These are phyloP conservation scores for Tolypeutes matacus DNA, from an alignment of 2,797 vertebrate genomes.

Conservation along the genomic window DNA sequence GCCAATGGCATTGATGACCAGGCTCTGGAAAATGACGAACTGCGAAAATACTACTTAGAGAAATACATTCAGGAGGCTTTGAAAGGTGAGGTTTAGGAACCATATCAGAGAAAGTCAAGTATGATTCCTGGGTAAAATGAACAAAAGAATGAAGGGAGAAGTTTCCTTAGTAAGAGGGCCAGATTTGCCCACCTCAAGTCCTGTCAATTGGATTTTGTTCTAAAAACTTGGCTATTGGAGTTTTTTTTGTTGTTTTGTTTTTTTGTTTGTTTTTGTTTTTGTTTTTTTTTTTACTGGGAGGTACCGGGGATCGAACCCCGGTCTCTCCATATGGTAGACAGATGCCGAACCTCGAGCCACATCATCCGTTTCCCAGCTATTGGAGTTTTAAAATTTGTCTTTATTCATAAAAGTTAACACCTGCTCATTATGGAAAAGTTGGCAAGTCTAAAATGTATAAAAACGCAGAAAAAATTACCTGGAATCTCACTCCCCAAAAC, in stretches of 20 bases:
- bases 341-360: too few relatives aligned
- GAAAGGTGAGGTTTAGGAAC: constrained; percentile 91
- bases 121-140: neutral
- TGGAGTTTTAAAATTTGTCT: neutral
- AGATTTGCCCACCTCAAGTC: too few relatives aligned
- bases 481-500: neutral
- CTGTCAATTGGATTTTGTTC: neutral
- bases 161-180: neutral
- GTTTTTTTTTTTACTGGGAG: too few relatives aligned
- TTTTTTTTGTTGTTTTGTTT: too few relatives aligned
- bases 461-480: neutral
- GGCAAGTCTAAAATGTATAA: neutral
- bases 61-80: constrained; percentile 94
- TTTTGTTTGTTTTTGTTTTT: too few relatives aligned
- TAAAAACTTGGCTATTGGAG: neutral
- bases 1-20: constrained; percentile 95
- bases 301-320: too few relatives aligned
- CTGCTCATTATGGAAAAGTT: neutral
- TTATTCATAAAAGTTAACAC: neutral
- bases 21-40: constrained; percentile 90
- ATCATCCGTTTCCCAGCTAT: too few relatives aligned
- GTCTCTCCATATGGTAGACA: too few relatives aligned
- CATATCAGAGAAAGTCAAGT: neutral
- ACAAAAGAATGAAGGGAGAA: neutral
- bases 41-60: constrained; percentile 93